Conservation (phyloP, 2,113 vertebrate genomes). For the Ciconia maguari region DNA sequence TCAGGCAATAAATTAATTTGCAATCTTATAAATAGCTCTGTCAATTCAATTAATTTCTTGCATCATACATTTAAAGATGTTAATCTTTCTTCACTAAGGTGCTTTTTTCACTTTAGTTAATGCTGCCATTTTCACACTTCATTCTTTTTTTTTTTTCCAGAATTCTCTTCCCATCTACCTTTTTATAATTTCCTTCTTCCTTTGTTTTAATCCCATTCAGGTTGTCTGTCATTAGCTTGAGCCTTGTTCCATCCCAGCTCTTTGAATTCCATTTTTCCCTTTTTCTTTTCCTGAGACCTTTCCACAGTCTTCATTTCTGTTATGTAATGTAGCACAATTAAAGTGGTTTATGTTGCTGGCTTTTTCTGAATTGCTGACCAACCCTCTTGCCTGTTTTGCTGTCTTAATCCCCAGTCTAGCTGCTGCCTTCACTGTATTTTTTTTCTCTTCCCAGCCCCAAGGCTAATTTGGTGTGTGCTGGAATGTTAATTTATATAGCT, state of each 20-base stretch:
- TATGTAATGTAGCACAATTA: neutral
- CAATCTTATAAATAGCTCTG: neutral
- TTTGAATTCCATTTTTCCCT: neutral
- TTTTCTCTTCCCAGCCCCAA: neutral
- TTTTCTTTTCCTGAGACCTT: neutral
- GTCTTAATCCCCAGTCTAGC: neutral
- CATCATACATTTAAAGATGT: neutral
- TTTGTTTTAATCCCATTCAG: neutral
- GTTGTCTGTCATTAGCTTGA: neutral
- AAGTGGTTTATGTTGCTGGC: neutral
- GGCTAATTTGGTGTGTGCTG: neutral
- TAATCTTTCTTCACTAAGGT: neutral
- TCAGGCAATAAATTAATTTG: slow-evolving; percentile 39
- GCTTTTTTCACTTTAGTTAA: neutral
- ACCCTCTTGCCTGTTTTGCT: neutral
- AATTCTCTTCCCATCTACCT: neutral
- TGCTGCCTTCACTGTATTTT: neutral
- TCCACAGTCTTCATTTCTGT: neutral
- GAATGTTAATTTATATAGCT: neutral
- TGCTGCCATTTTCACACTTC: neutral
- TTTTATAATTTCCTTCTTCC: neutral
- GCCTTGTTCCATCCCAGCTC: neutral
- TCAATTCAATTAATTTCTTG: neutral
- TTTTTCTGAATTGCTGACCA: neutral
- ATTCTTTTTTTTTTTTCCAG: neutral